A percentile compares a stretch with the other conserved stretches of the same genome.
Conservation (phyloP, 2,797 vertebrate species). For the Falco naumanni region DNA sequence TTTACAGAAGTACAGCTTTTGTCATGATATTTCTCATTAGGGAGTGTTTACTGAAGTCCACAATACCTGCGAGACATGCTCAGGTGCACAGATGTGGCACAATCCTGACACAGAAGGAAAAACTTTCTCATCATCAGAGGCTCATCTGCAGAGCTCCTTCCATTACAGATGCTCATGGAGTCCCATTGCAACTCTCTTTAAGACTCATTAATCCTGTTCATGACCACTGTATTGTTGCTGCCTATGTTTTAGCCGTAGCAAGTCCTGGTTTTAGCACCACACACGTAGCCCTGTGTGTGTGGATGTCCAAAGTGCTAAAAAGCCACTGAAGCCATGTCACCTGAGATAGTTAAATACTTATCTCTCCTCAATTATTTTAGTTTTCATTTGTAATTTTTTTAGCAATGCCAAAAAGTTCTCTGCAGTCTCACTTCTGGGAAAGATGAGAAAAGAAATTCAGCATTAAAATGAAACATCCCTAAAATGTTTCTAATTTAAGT, state of each 20-base stretch:
- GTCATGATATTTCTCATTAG: background rate
- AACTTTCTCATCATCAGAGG: fast-evolving
- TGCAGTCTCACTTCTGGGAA: background rate
- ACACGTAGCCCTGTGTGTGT: fast-evolving
- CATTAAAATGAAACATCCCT: background rate
- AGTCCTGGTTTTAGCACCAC: background rate
- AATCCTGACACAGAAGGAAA: background rate
- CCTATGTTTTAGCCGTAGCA: background rate
- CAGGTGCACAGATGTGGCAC: background rate
- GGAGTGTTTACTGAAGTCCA: background rate
- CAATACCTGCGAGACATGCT: background rate
- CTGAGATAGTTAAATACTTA: background rate
- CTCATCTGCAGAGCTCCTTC: background rate
- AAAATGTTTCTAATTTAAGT: background rate
- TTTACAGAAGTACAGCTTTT: background rate
- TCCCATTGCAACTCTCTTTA: background rate
- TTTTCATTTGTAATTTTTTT: background rate
- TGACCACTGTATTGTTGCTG: background rate
- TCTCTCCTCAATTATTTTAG: background rate
- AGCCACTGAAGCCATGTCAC: background rate
- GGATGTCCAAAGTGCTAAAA: background rate
- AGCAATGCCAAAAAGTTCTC: background rate
- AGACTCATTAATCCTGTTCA: background rate
- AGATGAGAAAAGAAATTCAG: background rate
- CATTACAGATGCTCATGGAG: background rate